phyloP scores from a whole-genome alignment of 2,113 vertebrate genomes.

The Thunnus maccoyii region DNA sequence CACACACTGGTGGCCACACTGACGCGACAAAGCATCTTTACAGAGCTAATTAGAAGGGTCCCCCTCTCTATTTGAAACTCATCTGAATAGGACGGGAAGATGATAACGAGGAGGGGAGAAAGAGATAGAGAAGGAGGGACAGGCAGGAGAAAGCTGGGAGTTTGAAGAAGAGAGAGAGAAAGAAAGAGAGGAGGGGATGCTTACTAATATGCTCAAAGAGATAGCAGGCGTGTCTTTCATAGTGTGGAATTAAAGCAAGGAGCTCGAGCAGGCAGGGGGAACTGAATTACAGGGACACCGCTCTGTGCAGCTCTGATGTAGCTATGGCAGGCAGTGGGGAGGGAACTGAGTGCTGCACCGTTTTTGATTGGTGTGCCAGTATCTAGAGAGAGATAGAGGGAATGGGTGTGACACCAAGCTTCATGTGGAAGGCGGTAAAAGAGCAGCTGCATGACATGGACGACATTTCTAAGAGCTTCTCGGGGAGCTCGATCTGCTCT shows the following conservation, averaged over 20 bases:
- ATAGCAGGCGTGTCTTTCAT: slow-evolving; percentile 60
- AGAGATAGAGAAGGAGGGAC: slow-evolving; percentile 59
- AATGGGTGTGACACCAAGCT: slow-evolving; percentile 61
- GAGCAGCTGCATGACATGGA: slow-evolving; percentile 49
- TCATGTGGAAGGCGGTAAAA: slow-evolving; percentile 40
- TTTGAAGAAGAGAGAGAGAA: slow-evolving; percentile 5
- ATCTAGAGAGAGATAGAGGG: slow-evolving; percentile 59
- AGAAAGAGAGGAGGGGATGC: slow-evolving; percentile 35
- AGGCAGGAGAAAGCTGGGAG: slow-evolving; percentile 45
- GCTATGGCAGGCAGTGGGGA: slow-evolving; percentile 58
- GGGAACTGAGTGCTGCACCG: slow-evolving; percentile 73
- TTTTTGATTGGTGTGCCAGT: slow-evolving; percentile 70
- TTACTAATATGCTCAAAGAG: slow-evolving; percentile 71
- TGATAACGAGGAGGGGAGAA: slow-evolving; percentile 66
- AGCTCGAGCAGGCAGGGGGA: slow-evolving; percentile 74
- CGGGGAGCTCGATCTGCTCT: background rate
- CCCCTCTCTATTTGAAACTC: slow-evolving; percentile 77
- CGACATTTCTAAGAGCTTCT: slow-evolving; percentile 21
- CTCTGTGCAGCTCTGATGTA: slow-evolving; percentile 60
- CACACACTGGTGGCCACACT: slow-evolving; percentile 78
- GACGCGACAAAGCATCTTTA: slow-evolving; percentile 82
- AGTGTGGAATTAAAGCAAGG: slow-evolving; percentile 73
- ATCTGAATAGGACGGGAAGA: slow-evolving; percentile 81
- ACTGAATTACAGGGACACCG: slow-evolving; percentile 80
- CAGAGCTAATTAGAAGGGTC: slow-evolving; percentile 86